Evolutionary conservation across 2,113 vertebrate genomes (phyloP).

Genomic region (Tricholaema leucomelas): DNA sequence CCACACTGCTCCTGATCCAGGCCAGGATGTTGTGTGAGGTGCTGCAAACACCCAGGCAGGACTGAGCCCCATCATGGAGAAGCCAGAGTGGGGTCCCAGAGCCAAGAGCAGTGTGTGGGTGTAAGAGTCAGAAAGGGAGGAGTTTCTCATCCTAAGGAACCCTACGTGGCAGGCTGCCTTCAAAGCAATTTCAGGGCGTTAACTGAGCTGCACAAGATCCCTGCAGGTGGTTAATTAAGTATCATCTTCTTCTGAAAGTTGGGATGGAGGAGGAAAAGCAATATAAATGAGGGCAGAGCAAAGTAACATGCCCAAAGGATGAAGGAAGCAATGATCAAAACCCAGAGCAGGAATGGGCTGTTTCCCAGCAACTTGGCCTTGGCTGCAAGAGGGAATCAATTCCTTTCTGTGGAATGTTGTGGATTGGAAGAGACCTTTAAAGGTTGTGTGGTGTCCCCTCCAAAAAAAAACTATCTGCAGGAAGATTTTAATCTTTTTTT

Average conservation of each 20-base stretch:
- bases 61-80: accelerated
- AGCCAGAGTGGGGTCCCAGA: accelerated
- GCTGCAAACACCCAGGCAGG: not conserved
- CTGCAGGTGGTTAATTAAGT: constrained; percentile 3
- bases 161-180: not conserved
- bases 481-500: not conserved
- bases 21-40: accelerated
- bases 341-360: not conserved
- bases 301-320: not conserved
- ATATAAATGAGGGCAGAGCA: not conserved
- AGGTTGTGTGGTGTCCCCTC: too few relatives aligned
- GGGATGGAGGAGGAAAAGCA: not conserved
- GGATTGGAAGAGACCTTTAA: too few relatives aligned
- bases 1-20: too few relatives aligned
- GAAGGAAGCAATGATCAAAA: not conserved
- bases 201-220: not conserved
- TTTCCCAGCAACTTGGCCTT: not conserved
- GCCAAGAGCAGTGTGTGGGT: not conserved
- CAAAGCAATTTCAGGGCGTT: not conserved
- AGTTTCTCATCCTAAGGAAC: not conserved
- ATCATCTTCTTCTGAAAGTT: not conserved
- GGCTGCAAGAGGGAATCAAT: not conserved
- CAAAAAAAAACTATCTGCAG: not conserved
- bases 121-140: not conserved
- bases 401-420: too few relatives aligned